Evolutionary conservation across 2,797 vertebrate genomes (phyloP).

Genomic region (Glossophaga mutica): DNA sequence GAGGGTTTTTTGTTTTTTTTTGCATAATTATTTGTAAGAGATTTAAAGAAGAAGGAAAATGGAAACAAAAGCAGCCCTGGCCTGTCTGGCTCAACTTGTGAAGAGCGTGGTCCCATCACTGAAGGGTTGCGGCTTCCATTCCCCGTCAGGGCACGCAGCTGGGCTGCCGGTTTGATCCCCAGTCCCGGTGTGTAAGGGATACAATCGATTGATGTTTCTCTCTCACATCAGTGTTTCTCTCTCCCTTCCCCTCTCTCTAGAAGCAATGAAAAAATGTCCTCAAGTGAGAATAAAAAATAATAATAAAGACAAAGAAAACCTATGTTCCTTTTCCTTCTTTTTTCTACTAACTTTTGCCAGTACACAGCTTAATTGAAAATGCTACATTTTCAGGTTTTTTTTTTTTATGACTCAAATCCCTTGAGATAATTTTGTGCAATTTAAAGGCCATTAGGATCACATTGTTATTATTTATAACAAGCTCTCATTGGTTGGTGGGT

Average conservation of each 20-base stretch:
- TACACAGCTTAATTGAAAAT: background rate
- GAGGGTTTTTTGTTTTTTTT: background rate
- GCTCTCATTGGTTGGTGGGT: background rate
- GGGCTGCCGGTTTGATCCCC: too few relatives aligned
- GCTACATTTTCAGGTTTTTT: background rate
- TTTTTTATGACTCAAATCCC: background rate
- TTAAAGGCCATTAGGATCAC: constrained; percentile 19
- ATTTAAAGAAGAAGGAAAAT: constrained; percentile 13
- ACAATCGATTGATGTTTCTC: background rate
- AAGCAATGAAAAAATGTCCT: background rate
- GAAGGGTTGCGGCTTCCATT: background rate
- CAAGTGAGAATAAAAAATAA: background rate
- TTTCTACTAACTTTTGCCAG: background rate
- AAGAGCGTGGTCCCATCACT: background rate
- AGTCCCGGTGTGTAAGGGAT: too few relatives aligned
- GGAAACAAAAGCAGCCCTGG: background rate
- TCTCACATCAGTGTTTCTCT: background rate
- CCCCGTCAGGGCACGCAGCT: background rate
- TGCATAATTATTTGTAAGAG: constrained; percentile 12
- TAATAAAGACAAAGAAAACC: background rate
- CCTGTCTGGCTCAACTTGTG: background rate
- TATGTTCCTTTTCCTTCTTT: background rate
- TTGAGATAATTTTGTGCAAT: constrained; percentile 37
- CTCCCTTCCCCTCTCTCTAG: background rate
- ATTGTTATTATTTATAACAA: constrained; percentile 31